Evolutionary conservation across 2,113 vertebrate genomes (phyloP).

Genomic region (Rhipidura dahli): DNA sequence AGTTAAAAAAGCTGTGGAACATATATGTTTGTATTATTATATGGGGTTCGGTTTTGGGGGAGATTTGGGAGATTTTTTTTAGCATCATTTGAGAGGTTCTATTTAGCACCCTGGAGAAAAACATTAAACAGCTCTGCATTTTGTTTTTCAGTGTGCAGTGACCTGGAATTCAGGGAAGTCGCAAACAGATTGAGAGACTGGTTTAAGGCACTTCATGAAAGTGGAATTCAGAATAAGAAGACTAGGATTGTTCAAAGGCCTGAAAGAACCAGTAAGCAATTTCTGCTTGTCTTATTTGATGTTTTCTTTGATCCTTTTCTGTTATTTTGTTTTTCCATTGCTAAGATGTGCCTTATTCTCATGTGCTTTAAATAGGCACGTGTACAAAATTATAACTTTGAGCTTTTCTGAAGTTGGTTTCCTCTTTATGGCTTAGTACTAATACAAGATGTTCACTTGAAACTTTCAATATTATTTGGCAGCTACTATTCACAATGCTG

Average conservation of each 20-base stretch:
- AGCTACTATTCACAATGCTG: not conserved
- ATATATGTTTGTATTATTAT: not conserved
- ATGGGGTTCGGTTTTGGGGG: not conserved
- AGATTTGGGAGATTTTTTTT: not conserved
- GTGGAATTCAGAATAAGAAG: conserved; percentile 86
- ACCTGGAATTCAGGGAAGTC: conserved; percentile 88
- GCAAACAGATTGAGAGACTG: conserved; percentile 89
- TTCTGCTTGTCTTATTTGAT: not conserved
- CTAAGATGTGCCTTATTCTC: not conserved
- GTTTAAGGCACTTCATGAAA: conserved; percentile 94
- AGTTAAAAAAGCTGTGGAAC: not conserved
- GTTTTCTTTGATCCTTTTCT: not conserved
- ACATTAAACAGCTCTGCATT: not conserved
- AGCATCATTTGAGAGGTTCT: not conserved
- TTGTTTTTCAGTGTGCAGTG: conserved; percentile 83
- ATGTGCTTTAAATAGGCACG: not conserved
- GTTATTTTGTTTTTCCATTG: not conserved
- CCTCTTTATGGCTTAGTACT: not conserved
- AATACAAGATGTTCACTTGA: not conserved
- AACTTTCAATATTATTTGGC: not conserved
- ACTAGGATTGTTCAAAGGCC: conserved; percentile 80
- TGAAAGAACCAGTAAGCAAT: conserved; percentile 87
- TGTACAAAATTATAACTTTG: not conserved
- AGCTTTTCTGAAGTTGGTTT: not conserved
- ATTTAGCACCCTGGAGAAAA: not conserved